phyloP scores from a whole-genome alignment of 2,113 vertebrate species.

The Dissostichus mawsoni region DNA sequence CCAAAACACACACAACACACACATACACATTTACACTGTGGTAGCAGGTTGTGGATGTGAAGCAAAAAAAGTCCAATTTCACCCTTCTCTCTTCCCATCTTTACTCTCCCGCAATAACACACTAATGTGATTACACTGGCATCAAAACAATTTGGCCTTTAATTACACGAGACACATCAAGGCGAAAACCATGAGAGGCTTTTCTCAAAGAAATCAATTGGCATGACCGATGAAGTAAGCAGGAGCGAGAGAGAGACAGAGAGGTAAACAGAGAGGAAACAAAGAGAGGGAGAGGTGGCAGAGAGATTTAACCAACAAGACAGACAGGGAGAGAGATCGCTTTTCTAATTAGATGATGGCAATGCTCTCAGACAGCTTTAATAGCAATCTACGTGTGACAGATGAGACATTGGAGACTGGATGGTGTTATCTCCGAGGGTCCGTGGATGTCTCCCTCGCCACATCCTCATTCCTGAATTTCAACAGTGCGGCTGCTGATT shows the following conservation, averaged over 20 bases:
- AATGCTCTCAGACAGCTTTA: slow-evolving; percentile 29
- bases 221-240: slow-evolving; percentile 6
- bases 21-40: not conserved
- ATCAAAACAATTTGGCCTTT: slow-evolving; percentile 43
- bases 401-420: slow-evolving; percentile 26
- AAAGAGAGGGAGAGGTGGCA: slow-evolving; percentile 3
- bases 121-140: slow-evolving; percentile 31
- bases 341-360: slow-evolving; percentile 28
- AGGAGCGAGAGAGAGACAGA: not conserved
- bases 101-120: slow-evolving; percentile 28
- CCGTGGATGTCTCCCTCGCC: not conserved
- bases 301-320: slow-evolving; percentile 5
- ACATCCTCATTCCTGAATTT: slow-evolving; percentile 15
- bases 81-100: slow-evolving; percentile 6
- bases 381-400: slow-evolving; percentile 39
- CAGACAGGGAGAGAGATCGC: slow-evolving; percentile 18
- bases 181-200: slow-evolving; percentile 25
- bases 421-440: slow-evolving; percentile 15
- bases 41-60: not conserved
- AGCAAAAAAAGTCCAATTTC: slow-evolving; percentile 2
- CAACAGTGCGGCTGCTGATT: slow-evolving; percentile 6
- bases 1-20: not conserved
- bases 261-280: slow-evolving; percentile 8
- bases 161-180: slow-evolving; percentile 34
- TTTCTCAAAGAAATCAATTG: slow-evolving; percentile 30